Evolutionary conservation across 1,140 invertebrate genomes (phyloP), one percentile per base, ranked within the genome.

Genomic region (Cephus cinctus): DNA sequence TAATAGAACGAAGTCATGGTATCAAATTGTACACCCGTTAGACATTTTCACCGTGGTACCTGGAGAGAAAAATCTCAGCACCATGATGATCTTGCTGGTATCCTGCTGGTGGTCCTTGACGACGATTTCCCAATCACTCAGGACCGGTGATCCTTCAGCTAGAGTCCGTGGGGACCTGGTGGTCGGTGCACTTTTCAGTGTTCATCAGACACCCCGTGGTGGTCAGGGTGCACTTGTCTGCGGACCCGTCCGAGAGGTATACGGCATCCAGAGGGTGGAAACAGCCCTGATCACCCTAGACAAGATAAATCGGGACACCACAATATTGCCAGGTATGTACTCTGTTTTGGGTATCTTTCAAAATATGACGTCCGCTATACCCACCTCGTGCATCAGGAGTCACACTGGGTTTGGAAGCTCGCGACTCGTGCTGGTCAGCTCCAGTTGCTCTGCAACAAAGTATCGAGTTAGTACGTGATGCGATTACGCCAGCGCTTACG

Each of bases 381-480:
- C n/a, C n/a, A n/a, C 27, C 12, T 1, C 9, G 12, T 30, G 9
- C 14, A 32, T 19, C 2, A 78, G 81, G 65, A 50, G 78, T 91
- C 34, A 85, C 77, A 2, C 71, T 92, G 9, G 89, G 89, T 5
- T 82, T 89, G 43, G 88, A 90, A 63, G 88, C 90, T 27, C 71
- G 89, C 14, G 89, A 92, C 66, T 87, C 87, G 4, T 92, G 89
- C 67, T 92, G 89, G 89, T 87, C 86, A 54, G 81, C 86, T 1
- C 83, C 87, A 2, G 85, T 89, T 9, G 87, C 89, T 12, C 76
- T 91, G 27, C 88, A 89, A 67, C 86, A 90, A 68, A 86, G 81
- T 55, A 85, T 89, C 41, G 86, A 88, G 65, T 82, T 89, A 51
- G 86, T 89, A 34, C 75, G 86, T 23, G 85, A 88, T 62, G 81